phyloP scores from a whole-genome alignment of 2,888 invertebrate genomes.

The Carabus problematicus region DNA sequence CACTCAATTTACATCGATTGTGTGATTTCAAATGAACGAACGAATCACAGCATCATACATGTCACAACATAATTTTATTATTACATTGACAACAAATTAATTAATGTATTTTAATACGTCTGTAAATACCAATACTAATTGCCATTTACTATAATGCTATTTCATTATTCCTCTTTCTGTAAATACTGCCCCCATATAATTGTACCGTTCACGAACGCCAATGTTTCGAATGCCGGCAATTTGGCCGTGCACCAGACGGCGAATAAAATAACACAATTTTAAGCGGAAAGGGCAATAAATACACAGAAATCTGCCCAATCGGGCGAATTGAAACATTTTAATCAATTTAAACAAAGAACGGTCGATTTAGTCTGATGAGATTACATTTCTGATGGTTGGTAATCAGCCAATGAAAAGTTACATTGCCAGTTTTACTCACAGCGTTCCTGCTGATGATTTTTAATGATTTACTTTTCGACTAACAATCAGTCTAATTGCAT shows the following conservation, averaged over 20 bases:
- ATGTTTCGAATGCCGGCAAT: conserved; percentile 17
- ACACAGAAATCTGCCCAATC: conserved; percentile 36
- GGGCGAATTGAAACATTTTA: conserved; percentile 39
- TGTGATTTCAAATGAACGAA: too few relatives aligned
- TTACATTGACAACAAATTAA: too few relatives aligned
- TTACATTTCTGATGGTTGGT: conserved; percentile 37
- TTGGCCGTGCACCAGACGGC: conserved; percentile 20
- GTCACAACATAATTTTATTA: too few relatives aligned
- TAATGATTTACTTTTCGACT: too few relatives aligned
- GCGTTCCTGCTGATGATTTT: too few relatives aligned
- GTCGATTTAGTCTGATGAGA: conserved; percentile 34
- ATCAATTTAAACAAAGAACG: conserved; percentile 42
- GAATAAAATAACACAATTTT: conserved; percentile 38
- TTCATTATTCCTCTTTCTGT: too few relatives aligned
- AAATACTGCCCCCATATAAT: background rate
- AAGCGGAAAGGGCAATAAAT: conserved; percentile 23
- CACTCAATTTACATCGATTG: too few relatives aligned
- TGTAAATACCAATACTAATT: too few relatives aligned
- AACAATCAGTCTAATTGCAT: too few relatives aligned
- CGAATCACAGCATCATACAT: too few relatives aligned
- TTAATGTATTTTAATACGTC: too few relatives aligned
- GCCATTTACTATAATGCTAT: too few relatives aligned
- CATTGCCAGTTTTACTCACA: background rate
- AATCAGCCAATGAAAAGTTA: conserved; percentile 35
- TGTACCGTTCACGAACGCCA: background rate